Evolutionary conservation across 2,113 vertebrate species (phyloP), one percentile per base, ranked within the genome.

Genomic region (Pituophis catenifer): DNA sequence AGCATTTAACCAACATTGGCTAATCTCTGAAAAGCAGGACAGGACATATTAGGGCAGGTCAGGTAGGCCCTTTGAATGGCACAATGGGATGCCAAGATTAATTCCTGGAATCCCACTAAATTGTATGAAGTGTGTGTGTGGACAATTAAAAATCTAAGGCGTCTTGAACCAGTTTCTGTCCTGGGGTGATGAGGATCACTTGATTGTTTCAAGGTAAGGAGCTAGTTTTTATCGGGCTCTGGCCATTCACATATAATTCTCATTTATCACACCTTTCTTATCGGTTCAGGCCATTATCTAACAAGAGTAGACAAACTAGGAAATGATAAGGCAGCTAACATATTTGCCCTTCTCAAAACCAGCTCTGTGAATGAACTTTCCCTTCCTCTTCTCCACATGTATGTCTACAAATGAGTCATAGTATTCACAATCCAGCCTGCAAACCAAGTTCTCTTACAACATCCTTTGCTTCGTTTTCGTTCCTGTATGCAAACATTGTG

Each of bases 391-490:
- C 38, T 50, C 17, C 57, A 44, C 88, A 52, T 93, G 50, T n/a
- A 29, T 57, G 53, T 59, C 8, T 53, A 90, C 58, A 15, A 33
- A 53, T 93, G 92, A 93, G 54, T 93, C 89, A 93, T 50, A 62
- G 17, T 59, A 53, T 90, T 59, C 75, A 54, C 55, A 62, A 75
- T 92, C 29, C 70, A 24, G 5, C 17, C 57, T 65, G n/a, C 86
- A 92, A 93, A 95, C 94, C 93, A 89, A 96, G 91, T 93, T 95
- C 17, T 95, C 29, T 92, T 95, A 95, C 94, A 97, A 96, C 95
- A 96, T 95, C 96, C 94, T 62, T 93, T 95, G 95, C 95, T 96
- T 95, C 93, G 57, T 33, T 95, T 96, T 94, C 96, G 95, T 96
- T 92, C 0, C 88, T 94, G 93, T 89, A 90, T 89, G 26, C 44